A percentile compares a stretch with the other conserved stretches of the same genome.
Evolutionary conservation across 2,797 vertebrate genomes (phyloP).

Genomic region (Rhynchotus rufescens): DNA sequence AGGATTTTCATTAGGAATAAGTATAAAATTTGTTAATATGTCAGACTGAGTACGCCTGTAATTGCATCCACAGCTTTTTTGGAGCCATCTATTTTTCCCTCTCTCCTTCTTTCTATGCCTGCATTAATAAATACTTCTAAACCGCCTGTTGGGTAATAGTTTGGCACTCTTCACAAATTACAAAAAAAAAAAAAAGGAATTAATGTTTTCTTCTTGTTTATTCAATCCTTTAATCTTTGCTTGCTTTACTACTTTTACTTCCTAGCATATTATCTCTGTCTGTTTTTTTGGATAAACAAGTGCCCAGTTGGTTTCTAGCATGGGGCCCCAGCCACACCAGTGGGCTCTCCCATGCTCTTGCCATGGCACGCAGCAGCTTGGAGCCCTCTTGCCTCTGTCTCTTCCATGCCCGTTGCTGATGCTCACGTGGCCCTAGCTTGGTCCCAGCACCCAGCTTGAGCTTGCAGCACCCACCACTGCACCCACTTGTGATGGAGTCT

Average conservation of each 20-base stretch:
- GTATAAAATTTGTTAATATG: not conserved
- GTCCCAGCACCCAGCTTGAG: not conserved
- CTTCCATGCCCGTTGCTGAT: not conserved
- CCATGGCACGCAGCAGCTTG: not conserved
- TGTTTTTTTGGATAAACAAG: not conserved
- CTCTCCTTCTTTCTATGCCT: not conserved
- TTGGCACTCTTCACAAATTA: not conserved
- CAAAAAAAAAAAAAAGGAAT: not conserved
- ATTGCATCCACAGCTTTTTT: not conserved
- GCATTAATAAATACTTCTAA: not conserved
- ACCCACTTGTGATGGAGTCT: not conserved
- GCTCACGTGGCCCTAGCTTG: not conserved
- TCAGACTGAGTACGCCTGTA: not conserved
- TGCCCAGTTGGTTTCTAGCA: not conserved
- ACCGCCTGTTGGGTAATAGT: not conserved
- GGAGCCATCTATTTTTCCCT: not conserved
- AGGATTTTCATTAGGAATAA: constrained; percentile 17
- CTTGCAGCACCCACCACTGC: no score
- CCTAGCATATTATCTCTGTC: not conserved
- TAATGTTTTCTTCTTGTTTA: not conserved
- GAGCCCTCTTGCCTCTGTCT: not conserved
- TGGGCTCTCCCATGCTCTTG: not conserved
- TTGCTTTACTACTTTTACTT: not conserved
- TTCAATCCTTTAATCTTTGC: not conserved
- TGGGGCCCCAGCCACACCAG: not conserved